Percentiles rank a stretch among this genome's conserved stretches.
Conservation (phyloP, 30 jellyfish, hydroid and myxozoan genomes). For the Mastigias papua region DNA sequence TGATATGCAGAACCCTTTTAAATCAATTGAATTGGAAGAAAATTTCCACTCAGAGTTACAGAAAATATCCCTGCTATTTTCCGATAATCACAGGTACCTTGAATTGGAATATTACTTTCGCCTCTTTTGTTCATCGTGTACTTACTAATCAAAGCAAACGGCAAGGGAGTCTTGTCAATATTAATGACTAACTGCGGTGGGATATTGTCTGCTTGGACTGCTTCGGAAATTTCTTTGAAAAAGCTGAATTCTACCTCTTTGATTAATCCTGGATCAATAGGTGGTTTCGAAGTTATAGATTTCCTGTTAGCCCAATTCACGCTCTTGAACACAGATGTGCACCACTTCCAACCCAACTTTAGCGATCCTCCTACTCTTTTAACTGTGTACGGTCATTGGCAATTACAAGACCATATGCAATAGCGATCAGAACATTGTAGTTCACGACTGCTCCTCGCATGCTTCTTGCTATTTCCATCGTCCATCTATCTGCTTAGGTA, state of each 20-base stretch:
- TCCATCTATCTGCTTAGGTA: not conserved
- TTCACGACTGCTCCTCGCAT: not conserved
- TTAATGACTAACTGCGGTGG: not conserved
- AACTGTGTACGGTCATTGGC: not conserved
- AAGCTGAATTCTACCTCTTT: not conserved
- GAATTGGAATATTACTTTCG: not conserved
- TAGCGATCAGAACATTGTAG: not conserved
- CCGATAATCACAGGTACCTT: not conserved
- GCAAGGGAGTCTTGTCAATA: not conserved
- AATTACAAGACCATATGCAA: not conserved
- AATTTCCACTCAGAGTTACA: not conserved
- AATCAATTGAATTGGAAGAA: not conserved
- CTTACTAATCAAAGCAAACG: not conserved
- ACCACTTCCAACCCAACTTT: not conserved
- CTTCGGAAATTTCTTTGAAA: not conserved
- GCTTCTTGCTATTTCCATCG: not conserved
- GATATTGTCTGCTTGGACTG: not conserved
- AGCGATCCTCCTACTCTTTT: not conserved
- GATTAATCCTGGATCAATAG: not conserved
- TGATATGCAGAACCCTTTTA: not conserved
- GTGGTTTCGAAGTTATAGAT: not conserved
- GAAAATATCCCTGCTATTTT: not conserved
- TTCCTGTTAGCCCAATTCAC: not conserved
- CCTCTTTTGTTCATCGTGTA: not conserved
- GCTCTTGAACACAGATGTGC: not conserved